Conservation (phyloP, 2,113 vertebrate species). For the Microcebus tavaratra region DNA sequence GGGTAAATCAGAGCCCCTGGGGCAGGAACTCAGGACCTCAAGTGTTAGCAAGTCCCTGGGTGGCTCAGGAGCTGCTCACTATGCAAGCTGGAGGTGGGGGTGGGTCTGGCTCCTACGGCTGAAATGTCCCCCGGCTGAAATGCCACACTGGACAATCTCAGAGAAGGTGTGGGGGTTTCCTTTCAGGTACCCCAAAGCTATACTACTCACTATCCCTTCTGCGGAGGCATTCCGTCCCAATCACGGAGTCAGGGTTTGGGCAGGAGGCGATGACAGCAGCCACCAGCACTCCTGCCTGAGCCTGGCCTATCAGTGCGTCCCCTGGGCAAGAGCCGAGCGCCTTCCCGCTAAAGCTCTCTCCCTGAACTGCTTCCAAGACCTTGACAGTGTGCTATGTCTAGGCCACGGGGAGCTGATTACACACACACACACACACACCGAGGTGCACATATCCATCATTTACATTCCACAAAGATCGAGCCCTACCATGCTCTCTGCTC, state of each 20-base stretch:
- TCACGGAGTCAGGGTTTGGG: background rate
- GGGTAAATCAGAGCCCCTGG: background rate
- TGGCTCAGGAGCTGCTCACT: background rate
- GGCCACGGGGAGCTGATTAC: background rate
- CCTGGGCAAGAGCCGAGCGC: fast-evolving
- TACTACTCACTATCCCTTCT: background rate
- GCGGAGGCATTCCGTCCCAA: no score
- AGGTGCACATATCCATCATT: no score
- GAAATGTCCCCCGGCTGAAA: background rate
- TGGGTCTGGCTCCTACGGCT: no score
- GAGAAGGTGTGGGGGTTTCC: no score
- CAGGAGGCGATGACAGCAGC: background rate
- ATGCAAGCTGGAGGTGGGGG: background rate
- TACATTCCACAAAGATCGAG: fast-evolving
- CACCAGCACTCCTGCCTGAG: fast-evolving
- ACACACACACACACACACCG: fast-evolving
- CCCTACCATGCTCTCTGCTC: background rate
- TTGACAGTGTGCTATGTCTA: no score
- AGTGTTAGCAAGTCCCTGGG: background rate
- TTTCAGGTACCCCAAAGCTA: background rate
- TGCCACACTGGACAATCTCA: background rate
- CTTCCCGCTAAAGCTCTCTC: background rate
- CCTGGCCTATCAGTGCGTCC: background rate
- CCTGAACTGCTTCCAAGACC: background rate
- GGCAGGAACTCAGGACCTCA: background rate